Base-by-base conservation (phyloP, 2,113 vertebrate genomes). In the Trinectes maculatus region DNA sequence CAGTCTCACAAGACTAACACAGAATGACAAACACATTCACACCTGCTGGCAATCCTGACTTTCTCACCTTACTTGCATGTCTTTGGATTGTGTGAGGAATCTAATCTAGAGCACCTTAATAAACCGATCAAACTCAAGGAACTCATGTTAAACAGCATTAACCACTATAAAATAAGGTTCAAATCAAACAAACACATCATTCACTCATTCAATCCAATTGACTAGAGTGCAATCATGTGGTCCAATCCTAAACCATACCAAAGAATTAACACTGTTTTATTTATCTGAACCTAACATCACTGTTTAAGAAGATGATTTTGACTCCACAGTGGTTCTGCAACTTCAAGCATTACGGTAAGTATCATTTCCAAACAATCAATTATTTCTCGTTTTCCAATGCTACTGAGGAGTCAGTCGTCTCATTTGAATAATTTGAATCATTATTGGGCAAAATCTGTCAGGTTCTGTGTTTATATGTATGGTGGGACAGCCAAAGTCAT, bases 21-120 rank as follows among this genome's bases (percentile, higher is more conserved):
- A 52, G 54, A 65, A 77, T 72, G 66, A 69, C 82, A 82, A 80
- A 73, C 53, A 60, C 53, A 43, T 79, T 69, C 73, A 64, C 57
- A 74, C 48, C 64, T 70, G 33, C 43, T 39, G 61, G 65, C 69
- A 58, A 42, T 63, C 60, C 48, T 53, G 48, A 55, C 49, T 71
- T 53, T 43, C 6, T 76, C 63, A 61, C 62, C 39, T 44, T 29
- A 55, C 65, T 42, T 18, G 34, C 63, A 58, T 72, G 51, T 47
- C 31, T 57, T 39, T 60, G 52, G 33, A 68, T 46, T 56, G 24
- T 31, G 36, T 39, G 18, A 71, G 31, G 11, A 64, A 70, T 65
- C 40, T 55, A 64, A 70, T 65, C 40, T 55, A 54, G 40, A 75
- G 29, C 51, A 33, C 22, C 61, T 43, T 52, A 73, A 54, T 60